Base-by-base conservation (phyloP, 1,140 invertebrate genomes). In the Holotrichia oblita region DNA sequence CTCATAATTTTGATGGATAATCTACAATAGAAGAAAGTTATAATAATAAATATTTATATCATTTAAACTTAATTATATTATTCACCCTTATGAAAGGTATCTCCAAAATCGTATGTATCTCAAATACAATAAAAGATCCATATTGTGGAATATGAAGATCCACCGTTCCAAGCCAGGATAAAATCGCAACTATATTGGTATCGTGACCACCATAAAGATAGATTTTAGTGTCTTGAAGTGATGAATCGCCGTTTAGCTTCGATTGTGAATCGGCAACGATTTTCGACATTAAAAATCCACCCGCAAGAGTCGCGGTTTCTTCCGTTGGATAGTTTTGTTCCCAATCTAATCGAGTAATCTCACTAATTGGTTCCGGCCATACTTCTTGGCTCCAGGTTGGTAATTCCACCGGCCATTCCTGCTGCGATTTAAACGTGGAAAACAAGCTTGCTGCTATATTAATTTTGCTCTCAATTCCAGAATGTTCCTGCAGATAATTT, bases 171-270 rank as follows among this genome's bases (percentile, higher is more conserved):
- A 84, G 76, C 3, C 77, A 77, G 2, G 10, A 20, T 27, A 84
- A 77, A 6, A 84, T 27, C 17, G 79, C 72, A 3, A 78, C 82
- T 40, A 84, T 77, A 59, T 80, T 84, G 20, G 76, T 40, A 77
- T 84, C 83, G 48, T 84, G 83, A 8, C 78, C 83, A 6, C 82
- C 82, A 77, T 84, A 84, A 3, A 84, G 75, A 72, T 78, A 83
- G 8, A 84, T 55, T 73, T 80, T 84, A 0, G 77, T 78, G 17
- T 79, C 59, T n/a, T 74, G 44, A 17, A 77, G 78, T n/a, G 44
- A 24, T 34, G 24, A 20, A 24, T 78, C n/a, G 1, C 44, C 12
- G 78, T 79, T 78, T 0, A 77, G 24, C 73, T 81, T 78, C 76
- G 61, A 40, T n/a, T 41, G 17, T 3, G 80, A 78, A 42, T 84